These are phyloP conservation scores for Aphidius ervi DNA, from an alignment of 1,140 invertebrate species.

Conservation along the genomic window DNA sequence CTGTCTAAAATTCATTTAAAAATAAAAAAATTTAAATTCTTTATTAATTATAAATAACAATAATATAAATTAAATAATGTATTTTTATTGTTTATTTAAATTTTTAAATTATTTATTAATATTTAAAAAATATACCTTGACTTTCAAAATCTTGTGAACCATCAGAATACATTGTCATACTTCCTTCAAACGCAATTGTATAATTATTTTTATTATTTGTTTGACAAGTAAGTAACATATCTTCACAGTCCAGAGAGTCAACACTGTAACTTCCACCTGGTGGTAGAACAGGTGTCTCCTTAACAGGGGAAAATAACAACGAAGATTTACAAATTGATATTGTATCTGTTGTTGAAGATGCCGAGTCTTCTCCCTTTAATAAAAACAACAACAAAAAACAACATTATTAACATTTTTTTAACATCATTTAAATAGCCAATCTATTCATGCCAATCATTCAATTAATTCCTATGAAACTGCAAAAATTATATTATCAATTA, in stretches of 20 bases:
- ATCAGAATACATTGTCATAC: slow-evolving; percentile 78
- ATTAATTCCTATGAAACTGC: too few species aligned
- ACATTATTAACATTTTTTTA: background rate
- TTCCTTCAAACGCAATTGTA: slow-evolving; percentile 90
- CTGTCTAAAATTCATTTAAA: too few species aligned
- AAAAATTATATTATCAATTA: too few species aligned
- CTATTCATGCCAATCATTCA: too few species aligned
- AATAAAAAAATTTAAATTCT: too few species aligned
- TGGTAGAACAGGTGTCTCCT: slow-evolving; percentile 68
- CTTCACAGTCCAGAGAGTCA: slow-evolving; percentile 86
- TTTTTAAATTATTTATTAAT: background rate
- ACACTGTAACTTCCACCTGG: slow-evolving; percentile 74
- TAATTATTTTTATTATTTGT: slow-evolving; percentile 88
- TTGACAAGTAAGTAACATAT: slow-evolving; percentile 83
- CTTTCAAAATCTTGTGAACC: slow-evolving; percentile 71
- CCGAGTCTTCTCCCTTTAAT: slow-evolving; percentile 66
- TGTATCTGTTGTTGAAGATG: slow-evolving; percentile 67
- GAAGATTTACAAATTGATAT: slow-evolving; percentile 88
- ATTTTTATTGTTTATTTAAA: background rate
- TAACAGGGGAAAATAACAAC: slow-evolving; percentile 85
- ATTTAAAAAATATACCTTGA: slow-evolving; percentile 51
- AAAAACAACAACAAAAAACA: slow-evolving; percentile 14
- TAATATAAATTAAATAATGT: background rate
- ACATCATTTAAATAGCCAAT: background rate
- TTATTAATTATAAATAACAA: too few species aligned